These are phyloP conservation scores for Calameuta idolon DNA, from an alignment of 2,888 invertebrate genomes.

Conservation along the genomic window DNA sequence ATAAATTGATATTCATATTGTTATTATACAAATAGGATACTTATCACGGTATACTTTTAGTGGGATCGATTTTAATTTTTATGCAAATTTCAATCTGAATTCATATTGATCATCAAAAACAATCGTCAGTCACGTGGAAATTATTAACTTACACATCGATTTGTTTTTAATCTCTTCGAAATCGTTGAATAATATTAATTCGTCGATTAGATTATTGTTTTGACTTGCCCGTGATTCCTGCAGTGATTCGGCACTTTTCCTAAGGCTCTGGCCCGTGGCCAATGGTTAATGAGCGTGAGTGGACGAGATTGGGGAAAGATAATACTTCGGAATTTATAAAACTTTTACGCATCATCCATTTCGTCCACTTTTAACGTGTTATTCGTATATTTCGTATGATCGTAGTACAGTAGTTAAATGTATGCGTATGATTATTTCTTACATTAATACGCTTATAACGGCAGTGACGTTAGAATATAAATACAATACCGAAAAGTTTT, in stretches of 20 bases:
- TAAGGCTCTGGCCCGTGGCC: background rate
- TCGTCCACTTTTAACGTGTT: background rate
- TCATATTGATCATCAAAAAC: background rate
- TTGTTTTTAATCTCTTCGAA: background rate
- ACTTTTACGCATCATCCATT: background rate
- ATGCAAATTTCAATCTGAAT: background rate
- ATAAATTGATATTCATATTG: background rate
- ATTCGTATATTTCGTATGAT: background rate
- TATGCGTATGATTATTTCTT: background rate
- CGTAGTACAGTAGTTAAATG: background rate
- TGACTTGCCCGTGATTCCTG: background rate
- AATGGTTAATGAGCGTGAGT: background rate
- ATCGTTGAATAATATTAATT: background rate
- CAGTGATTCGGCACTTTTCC: background rate
- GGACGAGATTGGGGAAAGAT: background rate
- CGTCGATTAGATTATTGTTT: background rate
- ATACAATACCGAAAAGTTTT: background rate
- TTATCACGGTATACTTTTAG: background rate
- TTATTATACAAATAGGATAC: background rate
- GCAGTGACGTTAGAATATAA: background rate
- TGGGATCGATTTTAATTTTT: background rate
- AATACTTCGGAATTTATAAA: background rate
- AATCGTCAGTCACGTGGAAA: background rate
- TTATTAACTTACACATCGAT: background rate
- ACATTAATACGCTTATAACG: background rate